A percentile compares a stretch with the other conserved stretches of the same genome.
Evolutionary conservation across 1,140 invertebrate genomes (phyloP).

Genomic region (Pachyrhynchus sulphureomaculatus): DNA sequence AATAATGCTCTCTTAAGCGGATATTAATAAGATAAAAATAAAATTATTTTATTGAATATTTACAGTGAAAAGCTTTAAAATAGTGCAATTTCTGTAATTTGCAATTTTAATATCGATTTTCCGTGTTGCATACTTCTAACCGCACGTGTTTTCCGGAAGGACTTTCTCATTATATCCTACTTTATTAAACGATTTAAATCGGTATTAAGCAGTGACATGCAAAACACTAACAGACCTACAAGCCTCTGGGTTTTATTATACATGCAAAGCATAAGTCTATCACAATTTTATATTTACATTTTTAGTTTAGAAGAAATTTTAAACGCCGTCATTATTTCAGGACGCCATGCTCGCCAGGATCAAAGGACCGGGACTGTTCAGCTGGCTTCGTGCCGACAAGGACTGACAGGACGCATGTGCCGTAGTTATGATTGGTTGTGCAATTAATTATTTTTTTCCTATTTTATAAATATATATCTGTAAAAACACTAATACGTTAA

Average conservation of each 20-base stretch:
- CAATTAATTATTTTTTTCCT: not conserved
- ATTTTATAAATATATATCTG: no score
- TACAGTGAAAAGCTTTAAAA: no score
- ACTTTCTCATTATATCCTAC: no score
- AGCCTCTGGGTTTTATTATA: no score
- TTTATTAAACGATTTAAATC: not conserved
- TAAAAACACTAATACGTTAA: no score
- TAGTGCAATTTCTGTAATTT: no score
- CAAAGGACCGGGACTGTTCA: not conserved
- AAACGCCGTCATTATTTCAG: constrained; percentile 2
- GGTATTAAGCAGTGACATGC: not conserved
- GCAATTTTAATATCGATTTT: no score
- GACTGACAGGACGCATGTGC: not conserved
- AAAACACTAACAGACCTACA: not conserved
- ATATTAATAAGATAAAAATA: no score
- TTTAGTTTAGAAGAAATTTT: not conserved
- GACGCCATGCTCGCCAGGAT: not conserved
- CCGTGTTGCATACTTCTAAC: no score
- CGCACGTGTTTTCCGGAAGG: no score
- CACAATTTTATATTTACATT: not conserved
- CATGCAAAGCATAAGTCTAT: not conserved
- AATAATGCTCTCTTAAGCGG: no score
- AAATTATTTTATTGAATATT: no score
- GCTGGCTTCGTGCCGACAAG: not conserved
- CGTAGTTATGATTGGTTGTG: not conserved